Conservation (phyloP, 2,797 vertebrate genomes). For the Anas bahamensis region DNA sequence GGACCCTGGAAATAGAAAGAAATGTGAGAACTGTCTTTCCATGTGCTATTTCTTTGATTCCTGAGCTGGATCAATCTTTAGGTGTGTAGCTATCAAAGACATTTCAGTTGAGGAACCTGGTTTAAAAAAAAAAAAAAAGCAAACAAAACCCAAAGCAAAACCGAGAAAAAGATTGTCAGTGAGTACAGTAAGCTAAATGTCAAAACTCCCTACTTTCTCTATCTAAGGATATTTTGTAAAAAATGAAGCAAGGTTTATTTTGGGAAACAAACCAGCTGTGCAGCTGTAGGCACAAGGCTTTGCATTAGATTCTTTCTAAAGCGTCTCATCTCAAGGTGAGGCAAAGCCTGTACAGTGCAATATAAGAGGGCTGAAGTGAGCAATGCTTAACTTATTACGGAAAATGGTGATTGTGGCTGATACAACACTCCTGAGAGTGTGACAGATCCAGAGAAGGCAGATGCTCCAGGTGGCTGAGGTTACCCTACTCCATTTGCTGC, state of each 20-base stretch:
- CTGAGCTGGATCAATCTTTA: neutral
- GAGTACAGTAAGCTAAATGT: neutral
- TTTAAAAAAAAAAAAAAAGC: neutral
- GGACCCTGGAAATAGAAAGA: neutral
- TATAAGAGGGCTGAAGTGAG: neutral
- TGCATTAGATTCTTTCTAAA: neutral
- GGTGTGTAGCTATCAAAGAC: neutral
- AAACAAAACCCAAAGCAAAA: neutral
- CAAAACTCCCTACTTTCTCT: neutral
- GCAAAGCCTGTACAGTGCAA: neutral
- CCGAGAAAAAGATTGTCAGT: neutral
- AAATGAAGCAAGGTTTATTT: conserved; percentile 1
- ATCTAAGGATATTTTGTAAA: neutral
- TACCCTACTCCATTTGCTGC: conserved; percentile 44
- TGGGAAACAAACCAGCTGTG: neutral
- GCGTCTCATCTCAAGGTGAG: conserved; percentile 24
- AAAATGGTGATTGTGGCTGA: neutral
- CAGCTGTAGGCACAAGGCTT: neutral
- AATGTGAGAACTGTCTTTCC: neutral
- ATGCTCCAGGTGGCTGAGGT: conserved; percentile 31
- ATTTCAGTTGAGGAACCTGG: neutral
- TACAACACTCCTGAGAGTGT: neutral
- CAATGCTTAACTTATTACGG: neutral
- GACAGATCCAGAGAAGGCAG: conserved; percentile 2
- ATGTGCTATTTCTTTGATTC: neutral